Evolutionary conservation across 2,888 invertebrate genomes (phyloP).

Genomic region (Acrobasis consociella): DNA sequence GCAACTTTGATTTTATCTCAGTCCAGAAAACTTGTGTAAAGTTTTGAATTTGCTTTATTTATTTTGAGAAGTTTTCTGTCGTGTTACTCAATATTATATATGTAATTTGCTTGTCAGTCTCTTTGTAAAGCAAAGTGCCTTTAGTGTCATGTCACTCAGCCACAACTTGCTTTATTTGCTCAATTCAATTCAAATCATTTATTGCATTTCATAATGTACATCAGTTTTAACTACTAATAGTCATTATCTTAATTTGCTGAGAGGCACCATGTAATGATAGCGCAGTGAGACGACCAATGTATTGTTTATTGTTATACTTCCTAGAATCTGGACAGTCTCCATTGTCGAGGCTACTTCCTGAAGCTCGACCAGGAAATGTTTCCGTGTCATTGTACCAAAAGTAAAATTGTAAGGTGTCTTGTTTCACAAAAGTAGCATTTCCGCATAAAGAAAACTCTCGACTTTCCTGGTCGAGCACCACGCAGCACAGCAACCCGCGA

Average conservation of each 20-base stretch:
- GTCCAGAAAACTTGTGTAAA: neutral
- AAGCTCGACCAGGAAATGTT: too few species aligned
- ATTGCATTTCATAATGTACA: too few species aligned
- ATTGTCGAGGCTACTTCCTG: neutral
- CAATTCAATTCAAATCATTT: too few species aligned
- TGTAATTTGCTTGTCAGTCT: constrained; percentile 21
- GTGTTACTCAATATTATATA: constrained; percentile 22
- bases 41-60: neutral
- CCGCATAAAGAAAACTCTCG: neutral
- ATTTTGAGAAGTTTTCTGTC: constrained; percentile 4
- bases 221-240: too few species aligned
- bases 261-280: neutral
- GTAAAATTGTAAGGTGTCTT: too few species aligned
- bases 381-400: too few species aligned
- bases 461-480: neutral
- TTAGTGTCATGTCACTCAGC: constrained; percentile 29
- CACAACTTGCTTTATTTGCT: neutral
- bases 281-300: neutral
- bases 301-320: neutral
- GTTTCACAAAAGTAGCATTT: too few species aligned
- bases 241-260: too few species aligned
- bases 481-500: neutral
- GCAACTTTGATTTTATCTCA: too few species aligned
- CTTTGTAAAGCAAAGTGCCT: constrained; percentile 47
- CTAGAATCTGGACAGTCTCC: too few species aligned